Conservation (phyloP, 92 coral and sea anemone genomes). For the Nematostella vectensis region DNA sequence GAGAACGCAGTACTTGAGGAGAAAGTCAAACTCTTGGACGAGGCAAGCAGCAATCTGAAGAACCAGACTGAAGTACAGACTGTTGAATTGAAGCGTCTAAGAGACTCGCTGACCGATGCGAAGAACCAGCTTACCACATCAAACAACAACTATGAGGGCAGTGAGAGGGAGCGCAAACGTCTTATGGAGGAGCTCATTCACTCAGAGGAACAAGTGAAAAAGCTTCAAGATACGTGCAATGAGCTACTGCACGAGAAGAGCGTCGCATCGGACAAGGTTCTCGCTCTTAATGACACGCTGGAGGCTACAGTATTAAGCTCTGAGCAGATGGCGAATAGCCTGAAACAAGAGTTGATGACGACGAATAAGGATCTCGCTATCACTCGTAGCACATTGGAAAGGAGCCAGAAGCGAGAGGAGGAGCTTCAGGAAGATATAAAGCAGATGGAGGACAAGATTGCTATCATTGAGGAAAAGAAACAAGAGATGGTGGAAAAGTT, state of each 20-base stretch:
- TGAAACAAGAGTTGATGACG: conserved; percentile 51
- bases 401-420: conserved; percentile 54
- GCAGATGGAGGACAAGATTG: conserved; percentile 44
- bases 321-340: conserved; percentile 44
- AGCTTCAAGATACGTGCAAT: conserved; percentile 58
- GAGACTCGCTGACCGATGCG: conserved; percentile 44
- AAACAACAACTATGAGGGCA: conserved; percentile 34
- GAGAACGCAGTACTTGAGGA: conserved; percentile 63
- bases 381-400: conserved; percentile 43
- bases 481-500: conserved; percentile 56
- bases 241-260: conserved; percentile 64
- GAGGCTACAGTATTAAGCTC: conserved; percentile 47
- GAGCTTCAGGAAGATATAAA: conserved; percentile 54
- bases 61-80: conserved; percentile 60
- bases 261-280: conserved; percentile 37
- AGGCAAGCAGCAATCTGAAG: conserved; percentile 47
- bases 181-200: conserved; percentile 46
- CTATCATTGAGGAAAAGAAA: conserved; percentile 49
- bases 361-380: conserved; percentile 64
- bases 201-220: conserved; percentile 57
- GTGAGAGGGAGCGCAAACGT: conserved; percentile 54
- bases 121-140: conserved; percentile 31
- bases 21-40: conserved; percentile 51
- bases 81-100: conserved; percentile 54
- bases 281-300: conserved; percentile 61